These are phyloP conservation scores for Thalpophila matura DNA, from an alignment of 2,888 invertebrate species.

Conservation along the genomic window DNA sequence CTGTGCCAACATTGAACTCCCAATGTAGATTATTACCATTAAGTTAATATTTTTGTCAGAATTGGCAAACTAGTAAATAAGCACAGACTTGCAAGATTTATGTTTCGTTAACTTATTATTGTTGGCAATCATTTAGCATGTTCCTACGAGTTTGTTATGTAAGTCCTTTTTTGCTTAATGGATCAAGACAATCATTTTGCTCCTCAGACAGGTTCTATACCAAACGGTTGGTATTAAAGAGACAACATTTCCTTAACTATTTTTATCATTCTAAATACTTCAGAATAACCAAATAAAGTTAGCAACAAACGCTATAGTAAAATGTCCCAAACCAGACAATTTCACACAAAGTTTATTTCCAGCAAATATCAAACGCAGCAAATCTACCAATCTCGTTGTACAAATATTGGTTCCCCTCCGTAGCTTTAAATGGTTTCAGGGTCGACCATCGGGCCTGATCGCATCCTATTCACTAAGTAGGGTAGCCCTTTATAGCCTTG, in stretches of 20 bases:
- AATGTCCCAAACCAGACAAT: conserved; percentile 10
- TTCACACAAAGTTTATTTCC: conserved; percentile 39
- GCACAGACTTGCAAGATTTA: conserved; percentile 15
- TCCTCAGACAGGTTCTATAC: no score
- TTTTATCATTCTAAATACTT: no score
- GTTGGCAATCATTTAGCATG: conserved; percentile 8
- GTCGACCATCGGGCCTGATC: conserved; percentile 27
- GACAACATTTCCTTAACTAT: no score
- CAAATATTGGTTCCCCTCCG: conserved; percentile 55
- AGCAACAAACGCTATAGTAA: background rate
- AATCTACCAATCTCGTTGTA: conserved; percentile 48
- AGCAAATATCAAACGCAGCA: conserved; percentile 40
- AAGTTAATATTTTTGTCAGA: conserved; percentile 28
- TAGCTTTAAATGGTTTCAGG: conserved; percentile 35
- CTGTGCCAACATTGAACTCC: conserved; percentile 21
- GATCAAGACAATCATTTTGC: no score
- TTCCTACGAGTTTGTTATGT: background rate
- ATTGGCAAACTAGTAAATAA: conserved; percentile 17
- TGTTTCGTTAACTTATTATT: conserved; percentile 15
- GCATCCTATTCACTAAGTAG: conserved; percentile 31
- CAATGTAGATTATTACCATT: conserved; percentile 20
- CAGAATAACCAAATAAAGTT: background rate
- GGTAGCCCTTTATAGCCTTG: conserved; percentile 32
- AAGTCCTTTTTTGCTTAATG: background rate
- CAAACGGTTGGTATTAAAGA: no score